Conservation (phyloP, 2,888 invertebrate genomes). For the Trilocha varians region DNA sequence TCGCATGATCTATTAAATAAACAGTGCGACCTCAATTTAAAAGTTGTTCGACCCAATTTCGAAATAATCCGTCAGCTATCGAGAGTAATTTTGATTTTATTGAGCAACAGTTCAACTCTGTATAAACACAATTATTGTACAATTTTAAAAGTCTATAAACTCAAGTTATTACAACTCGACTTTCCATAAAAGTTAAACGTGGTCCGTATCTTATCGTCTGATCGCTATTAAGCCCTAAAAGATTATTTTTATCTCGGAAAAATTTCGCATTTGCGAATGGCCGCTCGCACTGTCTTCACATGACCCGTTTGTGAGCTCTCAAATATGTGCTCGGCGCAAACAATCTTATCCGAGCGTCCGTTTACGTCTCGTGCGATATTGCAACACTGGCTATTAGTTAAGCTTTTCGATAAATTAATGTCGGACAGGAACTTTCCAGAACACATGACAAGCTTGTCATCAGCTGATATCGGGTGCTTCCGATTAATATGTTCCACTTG, state of each 20-base stretch:
- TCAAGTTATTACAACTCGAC: not conserved
- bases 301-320: conserved; percentile 61
- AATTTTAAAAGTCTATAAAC: not conserved
- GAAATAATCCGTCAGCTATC: not conserved
- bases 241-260: conserved; percentile 66
- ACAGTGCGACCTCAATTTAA: not conserved
- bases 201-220: conserved; percentile 39
- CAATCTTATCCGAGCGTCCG: conserved; percentile 58
- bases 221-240: conserved; percentile 51
- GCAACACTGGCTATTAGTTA: conserved; percentile 1
- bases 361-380: conserved; percentile 38
- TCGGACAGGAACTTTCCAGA: not conserved
- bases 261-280: conserved; percentile 68
- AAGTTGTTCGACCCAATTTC: conserved; percentile 1
- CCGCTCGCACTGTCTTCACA: conserved; percentile 42
- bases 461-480: no score
- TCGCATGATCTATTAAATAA: not conserved
- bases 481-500: no score
- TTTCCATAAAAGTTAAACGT: not conserved
- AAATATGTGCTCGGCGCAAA: conserved; percentile 62
- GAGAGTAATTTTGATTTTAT: not conserved
- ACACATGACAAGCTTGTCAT: no score
- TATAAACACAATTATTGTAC: not conserved
- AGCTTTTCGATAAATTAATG: not conserved
- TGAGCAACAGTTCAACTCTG: not conserved